phyloP scores from a whole-genome alignment of 2,797 vertebrate genomes.

The Tinamus major region DNA sequence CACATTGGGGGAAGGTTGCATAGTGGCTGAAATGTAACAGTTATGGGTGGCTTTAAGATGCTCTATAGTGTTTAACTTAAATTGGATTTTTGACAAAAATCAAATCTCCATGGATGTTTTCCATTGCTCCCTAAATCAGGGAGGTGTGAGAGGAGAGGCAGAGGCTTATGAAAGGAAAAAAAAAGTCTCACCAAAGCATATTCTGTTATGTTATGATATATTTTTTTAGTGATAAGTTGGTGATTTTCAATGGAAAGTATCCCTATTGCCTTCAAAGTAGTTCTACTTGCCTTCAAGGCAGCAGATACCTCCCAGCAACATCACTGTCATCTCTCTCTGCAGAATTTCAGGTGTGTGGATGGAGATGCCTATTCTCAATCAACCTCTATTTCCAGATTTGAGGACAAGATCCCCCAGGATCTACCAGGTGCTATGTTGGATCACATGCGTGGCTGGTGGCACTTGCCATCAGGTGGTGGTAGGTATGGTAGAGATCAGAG shows the following conservation, averaged over 20 bases:
- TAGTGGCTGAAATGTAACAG: neutral
- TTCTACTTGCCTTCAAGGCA: neutral
- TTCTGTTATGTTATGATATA: neutral
- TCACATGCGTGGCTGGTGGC: neutral
- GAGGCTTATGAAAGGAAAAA: neutral
- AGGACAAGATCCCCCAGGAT: neutral
- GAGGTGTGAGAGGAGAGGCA: neutral
- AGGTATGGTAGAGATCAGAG: neutral
- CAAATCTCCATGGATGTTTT: neutral
- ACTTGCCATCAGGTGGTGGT: neutral
- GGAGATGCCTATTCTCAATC: neutral
- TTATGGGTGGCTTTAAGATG: neutral
- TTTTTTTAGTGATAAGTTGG: neutral
- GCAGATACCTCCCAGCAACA: neutral
- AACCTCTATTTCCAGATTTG: neutral
- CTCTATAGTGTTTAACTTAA: too few relatives aligned
- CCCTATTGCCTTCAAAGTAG: neutral
- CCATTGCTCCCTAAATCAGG: rapidly evolving
- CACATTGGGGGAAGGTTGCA: too few relatives aligned
- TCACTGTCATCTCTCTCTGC: neutral
- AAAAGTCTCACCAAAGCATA: neutral
- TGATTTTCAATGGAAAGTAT: neutral
- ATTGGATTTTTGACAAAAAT: neutral
- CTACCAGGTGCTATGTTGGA: neutral
- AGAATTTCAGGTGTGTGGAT: rapidly evolving